Evolutionary conservation across 64 coral and sea anemone species (phyloP), one percentile per base, ranked within the genome.

Genomic region (Porites australiensis): DNA sequence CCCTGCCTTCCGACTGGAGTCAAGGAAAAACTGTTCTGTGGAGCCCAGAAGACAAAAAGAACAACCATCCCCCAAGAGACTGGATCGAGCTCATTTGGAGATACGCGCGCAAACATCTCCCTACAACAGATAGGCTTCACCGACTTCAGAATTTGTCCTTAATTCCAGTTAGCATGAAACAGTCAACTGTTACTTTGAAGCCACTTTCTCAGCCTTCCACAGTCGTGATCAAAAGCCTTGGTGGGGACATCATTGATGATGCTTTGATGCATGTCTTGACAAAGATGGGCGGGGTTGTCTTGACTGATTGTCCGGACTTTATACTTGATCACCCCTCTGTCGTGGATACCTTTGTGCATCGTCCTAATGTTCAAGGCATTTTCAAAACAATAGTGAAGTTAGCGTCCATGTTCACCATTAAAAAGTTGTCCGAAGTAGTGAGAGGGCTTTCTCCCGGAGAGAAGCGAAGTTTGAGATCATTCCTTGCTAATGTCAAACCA

Each of bases 281-380:
- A 19, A 57, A 44, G 54, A 48, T 79, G 75, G 91, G 95, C n/a
- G 1, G 93, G 44, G 72, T 88, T 58, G 57, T 96, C 37, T 60
- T 96, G 37, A 61, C 74, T 4, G 88, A 91, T 58, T 44, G 72
- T 81, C 95, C 95, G 22, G 2, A 50, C 0, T 96, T 50, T 12
- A 18, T 96, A 58, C 58, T 22, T 5, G 18, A 27, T 2, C 88
- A 96, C 51, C 82, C 66, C 2, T 65, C 55, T 18, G 72, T 89
- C 9, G 76, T 94, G 48, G 54, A 51, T 0, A 54, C 58, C 4
- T 90, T 87, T 64, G 18, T 90, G 2, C 59, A 91, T 60, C 68
- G 61, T 4, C 87, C 95, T 86, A 76, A 71, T 27, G 59, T 77
- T 0, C 18, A 13, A 57, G 95, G 88, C 3, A 75, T 96, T 47